Conservation (phyloP, 37 sponge, comb jelly and placozoan species). For the Eunapius fragilis region DNA sequence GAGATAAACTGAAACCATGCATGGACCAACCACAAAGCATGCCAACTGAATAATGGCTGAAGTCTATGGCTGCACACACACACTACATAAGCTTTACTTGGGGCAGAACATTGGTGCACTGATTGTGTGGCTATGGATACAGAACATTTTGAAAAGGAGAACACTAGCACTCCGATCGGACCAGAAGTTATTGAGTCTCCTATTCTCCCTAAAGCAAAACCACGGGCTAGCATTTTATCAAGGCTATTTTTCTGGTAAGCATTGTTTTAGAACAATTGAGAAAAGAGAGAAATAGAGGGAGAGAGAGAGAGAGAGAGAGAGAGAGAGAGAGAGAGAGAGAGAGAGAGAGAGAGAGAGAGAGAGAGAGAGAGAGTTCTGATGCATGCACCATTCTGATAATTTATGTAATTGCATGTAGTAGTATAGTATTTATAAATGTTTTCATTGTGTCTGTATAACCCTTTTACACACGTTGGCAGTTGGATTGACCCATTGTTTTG, state of each 20-base stretch:
- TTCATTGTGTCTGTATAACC: background rate
- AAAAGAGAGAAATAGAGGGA: too few relatives aligned
- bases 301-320: too few relatives aligned
- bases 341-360: too few relatives aligned
- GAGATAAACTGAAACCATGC: background rate
- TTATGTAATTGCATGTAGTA: too few relatives aligned
- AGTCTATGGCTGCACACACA: background rate
- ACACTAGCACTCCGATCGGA: background rate
- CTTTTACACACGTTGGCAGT: slow-evolving; percentile 9
- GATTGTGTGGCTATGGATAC: background rate
- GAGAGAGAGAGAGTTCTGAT: too few relatives aligned
- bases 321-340: too few relatives aligned
- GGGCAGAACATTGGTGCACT: background rate
- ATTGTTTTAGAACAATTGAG: background rate
- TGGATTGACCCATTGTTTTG: slow-evolving; percentile 68
- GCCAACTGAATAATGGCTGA: background rate
- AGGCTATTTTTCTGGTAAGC: slow-evolving; percentile 45
- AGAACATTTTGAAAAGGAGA: background rate
- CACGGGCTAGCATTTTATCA: slow-evolving; percentile 35
- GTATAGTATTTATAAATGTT: too few relatives aligned
- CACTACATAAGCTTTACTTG: background rate
- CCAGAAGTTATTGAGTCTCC: background rate
- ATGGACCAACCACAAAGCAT: background rate
- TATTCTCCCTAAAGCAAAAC: slow-evolving; percentile 9
- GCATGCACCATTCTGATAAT: too few relatives aligned